Base-by-base conservation (phyloP, 2,113 vertebrate species). In the Cyrtonyx montezumae region DNA sequence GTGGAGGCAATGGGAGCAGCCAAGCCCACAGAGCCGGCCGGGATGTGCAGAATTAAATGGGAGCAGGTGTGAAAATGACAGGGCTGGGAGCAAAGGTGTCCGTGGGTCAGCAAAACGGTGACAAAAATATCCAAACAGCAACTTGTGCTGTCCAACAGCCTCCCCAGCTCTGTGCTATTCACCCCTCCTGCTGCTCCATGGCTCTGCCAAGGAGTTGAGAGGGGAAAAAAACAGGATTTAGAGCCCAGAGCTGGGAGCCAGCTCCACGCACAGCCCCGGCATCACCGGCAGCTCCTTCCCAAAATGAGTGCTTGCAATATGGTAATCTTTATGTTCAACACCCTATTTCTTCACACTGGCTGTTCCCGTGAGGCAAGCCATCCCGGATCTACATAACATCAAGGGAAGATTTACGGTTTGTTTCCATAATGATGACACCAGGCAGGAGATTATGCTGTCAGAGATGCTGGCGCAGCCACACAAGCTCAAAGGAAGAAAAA, bases 41-140 rank as follows among this genome's bases (percentile, higher is more conserved):
- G 90, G 86, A 56, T 32, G 84, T 81, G 95, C 88, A 76, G 77
- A 84, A 91, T 82, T 59, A 94, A 88, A 92, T 12, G 46, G 94
- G 68, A 87, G 96, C 97, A 92, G 97, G 97, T 96, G 97, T 89
- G 89, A 88, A 79, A 69, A 19, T 59, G 95, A 61, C 90, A 67
- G 95, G 66, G n/a, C 86, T 11, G 71, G 95, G 80, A 87, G 65
- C 73, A 46, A 34, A 93, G 30, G 25, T 32, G 85, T 55, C 88
- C 40, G 90, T 14, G 26, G 90, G 84, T 90, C 95, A 95, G 91
- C 85, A 11, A 81, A 49, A 63, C 7, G 0, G 32, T 8, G 13
- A 55, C 1, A 3, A 8, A 73, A 94, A 89, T 19, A 74, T 0
- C 91, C 87, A 5, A 84, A 68, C 26, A 51, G 89, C 70, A 13